These are phyloP conservation scores for Thunnus maccoyii DNA, from an alignment of 2,113 vertebrate species.

Conservation along the genomic window DNA sequence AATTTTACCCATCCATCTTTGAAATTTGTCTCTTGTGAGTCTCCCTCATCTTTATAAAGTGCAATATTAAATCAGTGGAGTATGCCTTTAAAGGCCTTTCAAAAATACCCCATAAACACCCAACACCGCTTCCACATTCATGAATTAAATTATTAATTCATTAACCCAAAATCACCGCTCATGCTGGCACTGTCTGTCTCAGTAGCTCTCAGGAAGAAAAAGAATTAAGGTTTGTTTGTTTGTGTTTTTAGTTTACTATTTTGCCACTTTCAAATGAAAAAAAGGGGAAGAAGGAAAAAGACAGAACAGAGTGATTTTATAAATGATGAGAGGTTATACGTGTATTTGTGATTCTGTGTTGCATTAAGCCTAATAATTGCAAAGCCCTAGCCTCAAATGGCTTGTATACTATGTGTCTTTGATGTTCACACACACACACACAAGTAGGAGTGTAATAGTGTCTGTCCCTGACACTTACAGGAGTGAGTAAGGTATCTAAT, in stretches of 20 bases:
- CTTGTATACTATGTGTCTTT: background rate
- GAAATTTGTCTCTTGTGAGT: too few relatives aligned
- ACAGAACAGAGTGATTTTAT: background rate
- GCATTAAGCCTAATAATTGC: background rate
- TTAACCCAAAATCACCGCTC: background rate
- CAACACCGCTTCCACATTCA: background rate
- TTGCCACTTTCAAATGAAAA: background rate
- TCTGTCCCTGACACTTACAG: background rate
- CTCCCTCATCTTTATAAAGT: too few relatives aligned
- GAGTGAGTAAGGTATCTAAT: background rate
- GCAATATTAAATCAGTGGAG: too few relatives aligned
- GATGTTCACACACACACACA: too few relatives aligned
- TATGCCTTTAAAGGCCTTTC: background rate
- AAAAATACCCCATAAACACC: background rate
- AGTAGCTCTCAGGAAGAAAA: background rate
- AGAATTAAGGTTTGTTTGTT: background rate
- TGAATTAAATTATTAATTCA: background rate
- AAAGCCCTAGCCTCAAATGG: background rate
- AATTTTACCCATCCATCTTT: too few relatives aligned
- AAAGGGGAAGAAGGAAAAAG: background rate
- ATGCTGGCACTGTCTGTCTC: background rate
- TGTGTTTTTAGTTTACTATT: background rate
- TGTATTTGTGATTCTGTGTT: background rate
- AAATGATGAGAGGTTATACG: background rate
- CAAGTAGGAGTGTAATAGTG: background rate